These are phyloP conservation scores for Hydrolagus colliei DNA, from an alignment of 2,797 vertebrate species.

Conservation along the genomic window DNA sequence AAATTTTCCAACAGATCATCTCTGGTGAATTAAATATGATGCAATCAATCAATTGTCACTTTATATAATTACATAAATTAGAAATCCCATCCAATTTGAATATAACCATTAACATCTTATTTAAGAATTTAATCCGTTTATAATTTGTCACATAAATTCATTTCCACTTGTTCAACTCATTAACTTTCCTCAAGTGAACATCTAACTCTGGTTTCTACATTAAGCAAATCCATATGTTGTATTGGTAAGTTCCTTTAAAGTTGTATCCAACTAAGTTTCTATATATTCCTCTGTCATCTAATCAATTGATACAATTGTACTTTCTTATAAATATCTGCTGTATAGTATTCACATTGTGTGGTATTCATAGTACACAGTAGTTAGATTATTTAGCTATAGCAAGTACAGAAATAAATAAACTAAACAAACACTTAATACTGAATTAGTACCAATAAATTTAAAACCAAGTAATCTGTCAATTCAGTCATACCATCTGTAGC, in stretches of 20 bases:
- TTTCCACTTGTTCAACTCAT: slow-evolving; percentile 1
- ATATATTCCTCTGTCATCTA: not conserved
- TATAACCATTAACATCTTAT: slow-evolving; percentile 9
- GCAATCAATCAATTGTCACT: not conserved
- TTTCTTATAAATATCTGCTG: not conserved
- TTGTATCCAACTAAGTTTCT: not conserved
- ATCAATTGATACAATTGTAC: slow-evolving; percentile 1
- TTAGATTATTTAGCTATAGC: not conserved
- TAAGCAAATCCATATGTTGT: not conserved
- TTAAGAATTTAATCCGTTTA: not conserved
- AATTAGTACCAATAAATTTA: not conserved
- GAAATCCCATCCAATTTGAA: slow-evolving; percentile 17
- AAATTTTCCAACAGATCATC: not conserved
- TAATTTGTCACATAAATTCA: slow-evolving; percentile 20
- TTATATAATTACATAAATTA: slow-evolving; percentile 10
- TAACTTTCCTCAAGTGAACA: not conserved
- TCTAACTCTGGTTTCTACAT: not conserved
- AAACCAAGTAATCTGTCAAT: not conserved
- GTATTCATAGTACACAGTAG: not conserved
- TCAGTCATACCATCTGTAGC: not conserved
- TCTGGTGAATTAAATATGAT: slow-evolving; percentile 8
- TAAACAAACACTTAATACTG: not conserved
- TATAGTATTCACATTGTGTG: not conserved
- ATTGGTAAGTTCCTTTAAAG: not conserved
- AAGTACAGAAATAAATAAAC: not conserved